phyloP scores from a whole-genome alignment of 1,140 invertebrate species.

The Trichoplusia ni region DNA sequence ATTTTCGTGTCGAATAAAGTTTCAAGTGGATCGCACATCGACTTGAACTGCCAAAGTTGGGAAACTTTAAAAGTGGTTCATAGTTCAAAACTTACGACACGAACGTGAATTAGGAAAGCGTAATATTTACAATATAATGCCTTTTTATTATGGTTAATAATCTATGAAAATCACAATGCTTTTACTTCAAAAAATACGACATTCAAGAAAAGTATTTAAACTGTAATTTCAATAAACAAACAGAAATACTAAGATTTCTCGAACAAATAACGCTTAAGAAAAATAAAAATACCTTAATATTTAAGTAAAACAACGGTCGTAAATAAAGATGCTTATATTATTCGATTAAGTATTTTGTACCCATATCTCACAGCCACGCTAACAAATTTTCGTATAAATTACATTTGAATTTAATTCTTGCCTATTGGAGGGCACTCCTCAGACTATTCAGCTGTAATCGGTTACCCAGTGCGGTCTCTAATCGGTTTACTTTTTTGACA shows the following conservation, averaged over 20 bases:
- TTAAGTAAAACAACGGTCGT: too few species aligned
- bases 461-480: constrained; percentile 29
- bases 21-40: constrained; percentile 24
- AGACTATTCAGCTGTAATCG: constrained; percentile 34
- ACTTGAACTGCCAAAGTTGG: constrained; percentile 1
- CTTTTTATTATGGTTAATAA: too few species aligned
- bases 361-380: background rate
- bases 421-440: background rate
- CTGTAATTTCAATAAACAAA: too few species aligned
- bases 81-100: constrained; percentile 2
- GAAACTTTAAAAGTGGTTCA: constrained; percentile 12
- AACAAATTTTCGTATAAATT: constrained; percentile 20
- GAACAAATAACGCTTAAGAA: too few species aligned
- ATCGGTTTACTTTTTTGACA: constrained; percentile 41
- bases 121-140: too few species aligned
- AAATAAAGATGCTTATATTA: too few species aligned
- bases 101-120: background rate
- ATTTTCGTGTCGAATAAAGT: constrained; percentile 31
- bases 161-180: too few species aligned
- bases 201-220: too few species aligned
- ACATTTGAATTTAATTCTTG: background rate
- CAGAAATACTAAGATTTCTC: too few species aligned
- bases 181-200: too few species aligned
- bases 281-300: too few species aligned
- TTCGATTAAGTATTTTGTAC: too few species aligned